Conservation (phyloP, 2,888 invertebrate genomes). For the Meta bourneti region DNA sequence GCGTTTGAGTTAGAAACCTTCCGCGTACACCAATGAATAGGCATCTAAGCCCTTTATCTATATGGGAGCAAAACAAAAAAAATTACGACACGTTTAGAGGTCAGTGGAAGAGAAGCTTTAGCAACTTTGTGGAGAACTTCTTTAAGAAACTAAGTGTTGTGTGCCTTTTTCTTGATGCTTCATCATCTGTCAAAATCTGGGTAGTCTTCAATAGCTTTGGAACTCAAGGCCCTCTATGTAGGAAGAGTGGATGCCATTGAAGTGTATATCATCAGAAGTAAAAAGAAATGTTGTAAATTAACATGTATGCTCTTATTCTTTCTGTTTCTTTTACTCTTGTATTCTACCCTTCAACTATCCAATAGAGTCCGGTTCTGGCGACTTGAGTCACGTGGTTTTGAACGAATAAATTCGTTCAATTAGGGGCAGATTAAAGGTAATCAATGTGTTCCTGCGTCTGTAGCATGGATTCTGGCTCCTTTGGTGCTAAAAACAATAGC, state of each 20-base stretch:
- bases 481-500: too few species aligned
- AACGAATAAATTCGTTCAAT: too few species aligned
- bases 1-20: too few species aligned
- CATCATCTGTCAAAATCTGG: slow-evolving; percentile 42
- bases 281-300: background rate
- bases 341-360: too few species aligned
- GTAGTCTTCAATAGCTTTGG: slow-evolving; percentile 20
- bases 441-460: too few species aligned
- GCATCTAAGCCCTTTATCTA: slow-evolving; percentile 22
- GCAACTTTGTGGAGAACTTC: slow-evolving; percentile 8
- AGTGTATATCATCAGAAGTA: background rate
- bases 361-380: too few species aligned
- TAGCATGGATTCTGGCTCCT: too few species aligned
- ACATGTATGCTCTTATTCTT: too few species aligned
- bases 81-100: background rate
- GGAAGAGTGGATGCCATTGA: background rate
- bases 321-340: too few species aligned
- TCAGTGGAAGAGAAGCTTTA: background rate
- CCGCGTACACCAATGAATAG: background rate
- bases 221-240: slow-evolving; percentile 5
- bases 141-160: slow-evolving; percentile 46
- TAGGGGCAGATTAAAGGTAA: too few species aligned
- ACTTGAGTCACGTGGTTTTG: too few species aligned
- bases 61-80: slow-evolving; percentile 20
- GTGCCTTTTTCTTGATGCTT: slow-evolving; percentile 58